These are phyloP conservation scores for Decapterus maruadsi DNA, from an alignment of 2,797 vertebrate species.

Conservation along the genomic window DNA sequence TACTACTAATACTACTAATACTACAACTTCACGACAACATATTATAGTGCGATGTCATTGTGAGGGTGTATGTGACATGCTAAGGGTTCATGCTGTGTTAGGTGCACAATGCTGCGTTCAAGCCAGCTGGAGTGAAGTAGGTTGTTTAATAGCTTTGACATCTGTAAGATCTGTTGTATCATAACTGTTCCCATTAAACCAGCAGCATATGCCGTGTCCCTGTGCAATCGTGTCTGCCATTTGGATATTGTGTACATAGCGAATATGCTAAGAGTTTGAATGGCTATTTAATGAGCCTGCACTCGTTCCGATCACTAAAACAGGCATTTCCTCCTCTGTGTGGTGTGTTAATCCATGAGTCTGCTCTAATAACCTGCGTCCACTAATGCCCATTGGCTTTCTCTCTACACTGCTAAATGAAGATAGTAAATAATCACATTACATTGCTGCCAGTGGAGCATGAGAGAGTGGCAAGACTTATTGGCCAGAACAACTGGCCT, in stretches of 20 bases:
- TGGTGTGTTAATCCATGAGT: slow-evolving; percentile 62
- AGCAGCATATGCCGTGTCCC: slow-evolving; percentile 43
- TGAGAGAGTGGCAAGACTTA: slow-evolving; percentile 63
- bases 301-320: slow-evolving; percentile 63
- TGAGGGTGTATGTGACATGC: slow-evolving; percentile 19
- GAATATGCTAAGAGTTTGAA: slow-evolving; percentile 56
- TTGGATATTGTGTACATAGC: slow-evolving; percentile 60
- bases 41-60: too few relatives aligned
- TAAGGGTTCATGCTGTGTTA: slow-evolving; percentile 11
- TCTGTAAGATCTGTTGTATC: slow-evolving; percentile 49
- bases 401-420: slow-evolving; percentile 70
- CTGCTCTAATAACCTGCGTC: slow-evolving; percentile 71
- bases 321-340: slow-evolving; percentile 46
- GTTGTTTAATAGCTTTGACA: slow-evolving; percentile 49
- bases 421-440: slow-evolving; percentile 78
- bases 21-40: slow-evolving; percentile 32
- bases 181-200: slow-evolving; percentile 58
- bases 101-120: slow-evolving; percentile 42
- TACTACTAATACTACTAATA: background rate
- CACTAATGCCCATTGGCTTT: slow-evolving; percentile 73
- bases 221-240: slow-evolving; percentile 47
- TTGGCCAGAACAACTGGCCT: slow-evolving; percentile 59
- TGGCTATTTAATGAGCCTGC: slow-evolving; percentile 65
- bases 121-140: slow-evolving; percentile 37
- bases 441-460: slow-evolving; percentile 55